These are phyloP conservation scores for Illadopsis cleaveri DNA, from an alignment of 2,113 vertebrate genomes.

Conservation along the genomic window DNA sequence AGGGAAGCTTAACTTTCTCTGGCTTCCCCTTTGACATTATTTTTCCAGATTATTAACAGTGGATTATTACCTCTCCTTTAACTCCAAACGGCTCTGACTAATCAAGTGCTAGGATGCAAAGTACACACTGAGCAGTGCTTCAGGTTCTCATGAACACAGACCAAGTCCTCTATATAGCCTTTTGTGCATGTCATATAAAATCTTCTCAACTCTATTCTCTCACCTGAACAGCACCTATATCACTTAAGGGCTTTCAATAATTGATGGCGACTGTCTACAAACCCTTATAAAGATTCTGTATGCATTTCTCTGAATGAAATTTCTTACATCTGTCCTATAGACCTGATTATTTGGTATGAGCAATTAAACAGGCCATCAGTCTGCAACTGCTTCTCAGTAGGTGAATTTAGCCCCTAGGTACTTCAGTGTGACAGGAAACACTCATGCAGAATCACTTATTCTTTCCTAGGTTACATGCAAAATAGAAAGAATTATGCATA, in stretches of 20 bases:
- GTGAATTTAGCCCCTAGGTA: not conserved
- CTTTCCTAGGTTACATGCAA: not conserved
- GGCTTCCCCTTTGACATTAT: not conserved
- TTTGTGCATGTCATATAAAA: not conserved
- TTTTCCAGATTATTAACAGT: not conserved
- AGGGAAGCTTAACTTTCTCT: not conserved
- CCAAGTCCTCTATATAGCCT: not conserved
- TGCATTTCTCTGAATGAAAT: not conserved
- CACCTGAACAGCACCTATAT: not conserved
- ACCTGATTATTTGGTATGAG: not conserved
- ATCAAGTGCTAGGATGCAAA: not conserved
- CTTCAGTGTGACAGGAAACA: not conserved
- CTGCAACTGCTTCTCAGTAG: not conserved
- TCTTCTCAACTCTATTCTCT: not conserved
- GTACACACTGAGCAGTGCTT: not conserved
- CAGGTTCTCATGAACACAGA: not conserved
- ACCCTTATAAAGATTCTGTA: not conserved
- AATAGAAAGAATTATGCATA: not conserved
- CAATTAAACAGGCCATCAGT: not conserved
- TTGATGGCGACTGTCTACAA: conserved; percentile 1
- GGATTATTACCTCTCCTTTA: not conserved
- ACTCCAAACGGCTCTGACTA: not conserved
- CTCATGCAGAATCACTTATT: not conserved
- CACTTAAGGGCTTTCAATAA: conserved; percentile 2
- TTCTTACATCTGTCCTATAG: not conserved